phyloP scores from a whole-genome alignment of 2,797 vertebrate genomes.

The Acanthiza pusilla region DNA sequence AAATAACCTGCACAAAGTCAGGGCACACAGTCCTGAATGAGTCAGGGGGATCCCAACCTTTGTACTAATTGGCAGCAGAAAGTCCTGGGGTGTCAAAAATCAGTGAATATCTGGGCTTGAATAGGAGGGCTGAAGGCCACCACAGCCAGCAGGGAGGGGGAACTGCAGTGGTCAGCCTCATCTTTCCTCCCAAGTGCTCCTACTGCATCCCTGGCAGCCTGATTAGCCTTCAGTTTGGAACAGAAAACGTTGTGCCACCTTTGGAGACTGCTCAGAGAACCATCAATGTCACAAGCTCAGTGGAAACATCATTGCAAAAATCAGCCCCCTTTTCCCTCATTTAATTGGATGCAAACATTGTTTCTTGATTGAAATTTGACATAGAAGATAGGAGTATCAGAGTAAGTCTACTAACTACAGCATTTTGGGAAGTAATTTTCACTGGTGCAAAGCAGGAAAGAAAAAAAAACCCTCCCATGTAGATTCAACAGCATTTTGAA shows the following conservation, averaged over 20 bases:
- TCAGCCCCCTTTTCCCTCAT: background rate
- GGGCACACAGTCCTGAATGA: background rate
- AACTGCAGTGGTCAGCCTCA: background rate
- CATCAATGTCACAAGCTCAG: background rate
- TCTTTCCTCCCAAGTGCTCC: background rate
- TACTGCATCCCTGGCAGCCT: background rate
- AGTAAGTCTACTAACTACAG: background rate
- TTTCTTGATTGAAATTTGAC: background rate
- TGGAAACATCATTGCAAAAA: background rate
- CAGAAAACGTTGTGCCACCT: background rate
- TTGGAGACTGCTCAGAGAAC: background rate
- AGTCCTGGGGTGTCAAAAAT: background rate
- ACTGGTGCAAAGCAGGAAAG: background rate
- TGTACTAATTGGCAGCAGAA: accelerated
- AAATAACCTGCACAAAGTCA: background rate
- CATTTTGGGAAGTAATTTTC: background rate
- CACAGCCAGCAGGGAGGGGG: background rate
- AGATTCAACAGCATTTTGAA: background rate
- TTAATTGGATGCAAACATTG: background rate
- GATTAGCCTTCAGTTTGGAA: background rate
- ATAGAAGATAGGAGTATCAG: background rate
- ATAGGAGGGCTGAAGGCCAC: background rate
- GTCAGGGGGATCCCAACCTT: background rate
- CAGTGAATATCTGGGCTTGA: background rate
- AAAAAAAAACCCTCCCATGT: background rate